Percentiles rank a stretch among this genome's conserved stretches.
Conservation (phyloP, 1,140 invertebrate genomes). For the Reticulitermes speratus region DNA sequence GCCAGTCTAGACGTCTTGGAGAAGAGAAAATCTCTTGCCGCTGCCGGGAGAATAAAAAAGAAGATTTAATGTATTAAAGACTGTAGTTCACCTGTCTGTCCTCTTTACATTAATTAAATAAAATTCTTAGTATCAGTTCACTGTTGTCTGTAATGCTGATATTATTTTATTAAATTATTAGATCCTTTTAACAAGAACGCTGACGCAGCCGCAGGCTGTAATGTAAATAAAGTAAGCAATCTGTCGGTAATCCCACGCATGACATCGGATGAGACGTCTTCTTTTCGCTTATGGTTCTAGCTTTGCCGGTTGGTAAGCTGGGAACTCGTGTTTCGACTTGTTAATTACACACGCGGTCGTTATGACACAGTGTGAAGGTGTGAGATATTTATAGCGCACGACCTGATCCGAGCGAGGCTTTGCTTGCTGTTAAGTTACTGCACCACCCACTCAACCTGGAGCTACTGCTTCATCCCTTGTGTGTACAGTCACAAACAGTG, state of each 20-base stretch:
- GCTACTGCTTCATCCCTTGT: neutral
- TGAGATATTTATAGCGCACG: neutral
- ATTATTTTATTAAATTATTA: neutral
- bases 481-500: neutral
- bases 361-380: neutral
- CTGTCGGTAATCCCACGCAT: neutral
- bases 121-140: neutral
- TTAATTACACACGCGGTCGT: neutral
- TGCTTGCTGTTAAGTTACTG: neutral
- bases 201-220: neutral
- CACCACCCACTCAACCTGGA: neutral
- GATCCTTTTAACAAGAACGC: neutral
- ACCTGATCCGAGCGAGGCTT: neutral
- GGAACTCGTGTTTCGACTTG: neutral
- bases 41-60: too few relatives aligned
- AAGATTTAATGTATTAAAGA: too few relatives aligned
- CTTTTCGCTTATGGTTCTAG: neutral
- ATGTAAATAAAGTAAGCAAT: neutral
- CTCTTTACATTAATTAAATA: neutral
- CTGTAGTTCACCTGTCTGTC: too few relatives aligned
- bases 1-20: too few relatives aligned
- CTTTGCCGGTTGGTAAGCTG: neutral
- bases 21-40: too few relatives aligned
- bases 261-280: neutral
- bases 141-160: neutral